phyloP scores from a whole-genome alignment of 2,888 invertebrate species.

The Axea sp. region DNA sequence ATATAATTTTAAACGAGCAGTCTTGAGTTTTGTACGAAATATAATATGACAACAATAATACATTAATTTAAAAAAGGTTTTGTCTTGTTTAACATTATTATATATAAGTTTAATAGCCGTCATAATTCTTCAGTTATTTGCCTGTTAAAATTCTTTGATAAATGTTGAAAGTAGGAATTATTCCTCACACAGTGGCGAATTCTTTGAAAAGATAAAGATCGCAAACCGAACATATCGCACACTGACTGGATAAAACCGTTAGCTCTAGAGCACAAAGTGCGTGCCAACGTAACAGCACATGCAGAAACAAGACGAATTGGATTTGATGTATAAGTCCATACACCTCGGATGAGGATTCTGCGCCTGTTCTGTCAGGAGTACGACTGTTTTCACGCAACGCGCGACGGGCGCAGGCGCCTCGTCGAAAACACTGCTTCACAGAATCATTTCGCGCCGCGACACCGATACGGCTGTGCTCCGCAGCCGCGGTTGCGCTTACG shows the following conservation, averaged over 20 bases:
- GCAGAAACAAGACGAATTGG: conserved; percentile 33
- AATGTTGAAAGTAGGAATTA: too few species aligned
- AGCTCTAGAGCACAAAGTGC: conserved; percentile 27
- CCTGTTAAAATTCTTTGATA: too few species aligned
- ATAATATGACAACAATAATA: too few species aligned
- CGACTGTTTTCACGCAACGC: conserved; percentile 53
- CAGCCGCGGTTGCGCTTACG: conserved; percentile 46
- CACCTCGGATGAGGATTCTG: conserved; percentile 56
- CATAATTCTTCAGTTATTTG: too few species aligned
- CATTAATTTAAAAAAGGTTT: too few species aligned
- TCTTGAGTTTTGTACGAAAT: too few species aligned
- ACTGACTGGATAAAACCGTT: conserved; percentile 13
- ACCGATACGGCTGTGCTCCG: conserved; percentile 64
- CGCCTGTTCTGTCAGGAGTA: conserved; percentile 49
- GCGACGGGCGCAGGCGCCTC: conserved; percentile 51
- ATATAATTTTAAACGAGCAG: too few species aligned
- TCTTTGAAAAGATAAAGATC: conserved; percentile 13
- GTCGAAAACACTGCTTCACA: conserved; percentile 64
- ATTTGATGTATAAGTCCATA: conserved; percentile 54
- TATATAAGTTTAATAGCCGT: too few species aligned
- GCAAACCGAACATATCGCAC: background rate
- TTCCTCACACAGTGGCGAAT: background rate
- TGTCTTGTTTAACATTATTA: too few species aligned
- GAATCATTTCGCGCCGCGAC: conserved; percentile 75
- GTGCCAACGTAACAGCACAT: conserved; percentile 23